Conservation (phyloP, 2,113 vertebrate genomes). For the Anser brachyrhynchus region DNA sequence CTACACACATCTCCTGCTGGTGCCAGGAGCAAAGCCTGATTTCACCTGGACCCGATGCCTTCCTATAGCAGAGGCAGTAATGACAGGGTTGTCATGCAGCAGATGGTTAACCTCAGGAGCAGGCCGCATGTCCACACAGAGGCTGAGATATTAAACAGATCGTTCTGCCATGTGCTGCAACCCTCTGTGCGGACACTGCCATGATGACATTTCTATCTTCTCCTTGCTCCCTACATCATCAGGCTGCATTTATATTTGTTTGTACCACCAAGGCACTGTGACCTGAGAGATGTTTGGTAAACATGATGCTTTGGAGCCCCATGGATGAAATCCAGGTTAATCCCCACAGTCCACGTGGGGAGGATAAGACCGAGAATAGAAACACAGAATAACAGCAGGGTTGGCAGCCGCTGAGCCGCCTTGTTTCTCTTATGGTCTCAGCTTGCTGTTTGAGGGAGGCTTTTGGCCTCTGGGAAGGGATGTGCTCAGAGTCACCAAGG, state of each 20-base stretch:
- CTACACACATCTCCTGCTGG: neutral
- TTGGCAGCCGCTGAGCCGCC: rapidly evolving
- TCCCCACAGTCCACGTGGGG: rapidly evolving
- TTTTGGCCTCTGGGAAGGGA: neutral
- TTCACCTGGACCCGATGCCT: neutral
- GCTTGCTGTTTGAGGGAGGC: neutral
- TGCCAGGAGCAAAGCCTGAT: neutral
- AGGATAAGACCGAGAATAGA: rapidly evolving
- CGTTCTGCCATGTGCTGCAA: neutral
- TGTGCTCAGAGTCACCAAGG: neutral
- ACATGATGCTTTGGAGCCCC: neutral
- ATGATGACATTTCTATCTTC: neutral
- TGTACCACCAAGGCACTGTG: neutral
- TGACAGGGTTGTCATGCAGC: neutral
- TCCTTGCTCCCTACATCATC: neutral
- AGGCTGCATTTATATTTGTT: neutral
- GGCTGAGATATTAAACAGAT: neutral
- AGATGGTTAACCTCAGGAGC: neutral
- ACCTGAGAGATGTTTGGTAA: neutral
- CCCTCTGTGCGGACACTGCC: neutral
- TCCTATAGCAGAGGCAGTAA: neutral
- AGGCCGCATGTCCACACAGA: neutral
- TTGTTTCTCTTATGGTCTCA: neutral
- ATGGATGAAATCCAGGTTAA: neutral
- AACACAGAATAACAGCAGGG: neutral